Percentiles rank a stretch among this genome's conserved stretches.
phyloP scores from a whole-genome alignment of 2,113 vertebrate genomes.

The Hypanus sabinus region DNA sequence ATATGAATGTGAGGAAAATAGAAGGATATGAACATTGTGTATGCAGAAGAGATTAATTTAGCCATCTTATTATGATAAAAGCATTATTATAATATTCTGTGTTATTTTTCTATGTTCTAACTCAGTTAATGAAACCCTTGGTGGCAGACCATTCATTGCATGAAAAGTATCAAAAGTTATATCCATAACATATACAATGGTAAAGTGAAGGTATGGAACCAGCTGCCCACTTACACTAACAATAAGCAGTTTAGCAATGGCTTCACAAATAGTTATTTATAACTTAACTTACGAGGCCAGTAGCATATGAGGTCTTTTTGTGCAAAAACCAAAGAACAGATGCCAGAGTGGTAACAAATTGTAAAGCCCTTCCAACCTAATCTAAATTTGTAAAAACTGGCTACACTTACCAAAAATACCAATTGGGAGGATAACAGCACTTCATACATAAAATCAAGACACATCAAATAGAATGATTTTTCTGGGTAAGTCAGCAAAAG shows the following conservation, averaged over 20 bases:
- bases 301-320: background rate
- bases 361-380: background rate
- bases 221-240: too few relatives aligned
- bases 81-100: too few relatives aligned
- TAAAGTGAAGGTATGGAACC: background rate
- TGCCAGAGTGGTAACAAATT: background rate
- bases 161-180: too few relatives aligned
- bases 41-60: too few relatives aligned
- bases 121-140: too few relatives aligned
- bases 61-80: too few relatives aligned
- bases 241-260: background rate
- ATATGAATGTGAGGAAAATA: too few relatives aligned
- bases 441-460: background rate
- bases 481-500: background rate
- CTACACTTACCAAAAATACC: background rate
- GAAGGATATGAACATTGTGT: too few relatives aligned
- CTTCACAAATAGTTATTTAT: background rate
- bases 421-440: background rate
- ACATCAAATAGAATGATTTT: background rate
- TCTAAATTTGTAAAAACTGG: background rate
- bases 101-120: too few relatives aligned
- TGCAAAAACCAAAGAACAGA: background rate
- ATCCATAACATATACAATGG: background rate
- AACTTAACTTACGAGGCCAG: background rate
- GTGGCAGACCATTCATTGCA: too few relatives aligned